These are phyloP conservation scores for Riparia riparia DNA, from an alignment of 2,113 vertebrate species.

Conservation along the genomic window DNA sequence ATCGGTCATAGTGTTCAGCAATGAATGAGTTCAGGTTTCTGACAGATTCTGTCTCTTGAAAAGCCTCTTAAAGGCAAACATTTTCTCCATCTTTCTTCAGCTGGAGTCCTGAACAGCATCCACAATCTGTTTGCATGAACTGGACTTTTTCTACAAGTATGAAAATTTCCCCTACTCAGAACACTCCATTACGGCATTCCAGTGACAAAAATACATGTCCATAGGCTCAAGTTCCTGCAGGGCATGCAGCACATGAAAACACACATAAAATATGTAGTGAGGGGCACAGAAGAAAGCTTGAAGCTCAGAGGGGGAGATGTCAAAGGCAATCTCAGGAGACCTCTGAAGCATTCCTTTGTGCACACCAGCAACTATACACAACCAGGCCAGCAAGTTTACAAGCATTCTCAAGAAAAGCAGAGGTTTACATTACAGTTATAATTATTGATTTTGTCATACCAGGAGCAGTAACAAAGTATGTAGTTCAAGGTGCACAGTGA, in stretches of 20 bases:
- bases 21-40: not conserved
- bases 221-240: not conserved
- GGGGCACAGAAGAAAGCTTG: not conserved
- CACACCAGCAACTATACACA: not conserved
- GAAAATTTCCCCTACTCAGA: not conserved
- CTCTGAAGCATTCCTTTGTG: not conserved
- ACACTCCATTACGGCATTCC: not conserved
- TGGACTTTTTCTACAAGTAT: not conserved
- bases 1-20: not conserved
- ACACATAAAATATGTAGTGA: not conserved
- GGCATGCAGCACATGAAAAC: not conserved
- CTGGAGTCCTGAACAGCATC: fast-evolving
- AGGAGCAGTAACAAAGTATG: not conserved
- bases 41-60: not conserved
- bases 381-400: not conserved
- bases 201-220: not conserved
- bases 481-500: not conserved
- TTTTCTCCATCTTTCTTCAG: not conserved
- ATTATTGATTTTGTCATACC: not conserved
- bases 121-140: not conserved
- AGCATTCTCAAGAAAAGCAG: not conserved
- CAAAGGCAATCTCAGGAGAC: not conserved
- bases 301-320: not conserved
- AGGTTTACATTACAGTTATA: not conserved
- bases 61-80: not conserved